Percentiles rank a stretch among this genome's conserved stretches.
These are phyloP conservation scores for Acanthosoma haemorrhoidale DNA, from an alignment of 2,888 invertebrate genomes.

Conservation along the genomic window DNA sequence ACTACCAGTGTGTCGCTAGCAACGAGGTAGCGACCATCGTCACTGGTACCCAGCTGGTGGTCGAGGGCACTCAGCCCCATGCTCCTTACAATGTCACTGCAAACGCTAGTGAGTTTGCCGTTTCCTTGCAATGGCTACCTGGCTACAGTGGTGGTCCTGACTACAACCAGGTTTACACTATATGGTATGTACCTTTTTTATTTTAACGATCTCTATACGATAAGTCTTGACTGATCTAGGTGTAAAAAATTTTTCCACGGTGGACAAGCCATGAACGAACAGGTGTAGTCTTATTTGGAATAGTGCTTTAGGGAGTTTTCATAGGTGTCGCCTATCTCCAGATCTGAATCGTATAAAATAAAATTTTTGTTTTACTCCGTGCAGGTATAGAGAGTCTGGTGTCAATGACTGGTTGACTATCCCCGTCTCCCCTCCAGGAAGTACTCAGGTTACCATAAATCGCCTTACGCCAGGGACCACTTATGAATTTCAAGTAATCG, in stretches of 20 bases:
- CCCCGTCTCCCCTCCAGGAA: constrained; percentile 86
- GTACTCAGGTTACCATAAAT: constrained; percentile 84
- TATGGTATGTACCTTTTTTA: constrained; percentile 58
- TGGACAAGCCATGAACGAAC: no score
- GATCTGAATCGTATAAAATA: no score
- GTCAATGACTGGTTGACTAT: constrained; percentile 88
- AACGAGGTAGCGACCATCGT: constrained; percentile 96
- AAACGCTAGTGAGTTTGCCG: constrained; percentile 81
- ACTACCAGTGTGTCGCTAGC: constrained; percentile 90
- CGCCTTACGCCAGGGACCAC: constrained; percentile 82
- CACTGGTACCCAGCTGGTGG: constrained; percentile 79
- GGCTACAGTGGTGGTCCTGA: constrained; percentile 93
- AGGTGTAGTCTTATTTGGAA: no score
- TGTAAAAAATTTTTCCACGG: no score
- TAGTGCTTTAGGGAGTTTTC: no score
- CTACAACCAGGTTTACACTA: constrained; percentile 90
- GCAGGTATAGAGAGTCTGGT: constrained; percentile 75
- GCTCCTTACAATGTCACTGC: constrained; percentile 94
- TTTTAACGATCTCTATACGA: neutral
- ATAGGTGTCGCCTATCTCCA: no score
- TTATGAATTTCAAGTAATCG: constrained; percentile 94
- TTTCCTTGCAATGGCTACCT: constrained; percentile 87
- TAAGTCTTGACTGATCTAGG: neutral
- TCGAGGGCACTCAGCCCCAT: constrained; percentile 93
- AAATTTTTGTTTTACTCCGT: no score